Evolutionary conservation across 2,113 vertebrate species (phyloP).

Genomic region (Sakesphorus luctuosus): DNA sequence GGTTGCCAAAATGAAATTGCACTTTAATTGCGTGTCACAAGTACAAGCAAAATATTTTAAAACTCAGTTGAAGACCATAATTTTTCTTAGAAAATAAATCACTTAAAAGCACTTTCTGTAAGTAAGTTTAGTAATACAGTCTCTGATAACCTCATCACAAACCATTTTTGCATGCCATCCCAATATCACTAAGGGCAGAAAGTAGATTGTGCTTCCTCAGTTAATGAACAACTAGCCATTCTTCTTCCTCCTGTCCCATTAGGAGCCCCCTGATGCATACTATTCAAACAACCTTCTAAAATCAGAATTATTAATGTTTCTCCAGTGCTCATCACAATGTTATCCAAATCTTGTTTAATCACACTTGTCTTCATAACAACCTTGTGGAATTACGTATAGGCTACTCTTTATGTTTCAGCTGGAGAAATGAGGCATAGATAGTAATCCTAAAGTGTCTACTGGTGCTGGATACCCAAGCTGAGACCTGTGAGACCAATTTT

Average conservation of each 20-base stretch:
- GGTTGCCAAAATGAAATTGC: background rate
- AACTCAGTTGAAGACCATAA: background rate
- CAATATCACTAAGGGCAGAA: background rate
- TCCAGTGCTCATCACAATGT: background rate
- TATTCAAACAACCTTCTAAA: conserved; percentile 12
- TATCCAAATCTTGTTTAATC: conserved; percentile 50
- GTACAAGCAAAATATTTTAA: background rate
- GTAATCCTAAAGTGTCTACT: background rate
- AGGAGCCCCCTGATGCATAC: background rate
- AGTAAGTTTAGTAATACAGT: background rate
- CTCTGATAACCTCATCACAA: background rate
- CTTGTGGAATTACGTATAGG: background rate
- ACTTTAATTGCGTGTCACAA: background rate
- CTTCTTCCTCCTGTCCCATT: conserved; percentile 26
- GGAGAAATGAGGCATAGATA: background rate
- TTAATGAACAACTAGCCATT: background rate
- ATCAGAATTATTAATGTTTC: conserved; percentile 37
- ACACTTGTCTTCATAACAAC: conserved; percentile 37
- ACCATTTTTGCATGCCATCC: background rate
- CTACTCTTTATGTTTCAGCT: conserved; percentile 1
- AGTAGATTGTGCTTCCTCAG: background rate
- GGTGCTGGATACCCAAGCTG: background rate
- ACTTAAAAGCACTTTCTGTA: background rate
- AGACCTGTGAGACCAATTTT: background rate
- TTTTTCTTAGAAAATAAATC: background rate